These are phyloP conservation scores for honey bee (Apis mellifera) DNA, from an alignment of 1,140 invertebrate genomes.

Conservation along the genomic window Amel_HAv3.1 CM009936.2:6376001-6376500, in stretches of 20 bases:
- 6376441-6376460: slow-evolving; percentile 20
- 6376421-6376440: slow-evolving; percentile 21
- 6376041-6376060: slow-evolving; percentile 21
- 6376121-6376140: background rate
- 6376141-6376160: background rate
- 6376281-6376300: no score
- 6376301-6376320: no score
- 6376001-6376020: slow-evolving; percentile 52
- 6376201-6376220: no score
- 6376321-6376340: no score
- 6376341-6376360: no score
- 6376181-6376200: no score
- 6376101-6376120: no score
- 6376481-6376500: slow-evolving; percentile 6
- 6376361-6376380: background rate
- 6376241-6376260: no score
- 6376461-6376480: slow-evolving; percentile 26
- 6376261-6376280: no score
- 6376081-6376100: no score
- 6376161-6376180: background rate
- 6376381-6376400: background rate
- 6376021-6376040: slow-evolving; percentile 39
- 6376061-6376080: slow-evolving; percentile 3
- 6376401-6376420: background rate
- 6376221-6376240: no score